Evolutionary conservation across 92 coral and sea anemone genomes (phyloP), one percentile per base, ranked within the genome.

Genomic region (Palythoa caribaeorum): DNA sequence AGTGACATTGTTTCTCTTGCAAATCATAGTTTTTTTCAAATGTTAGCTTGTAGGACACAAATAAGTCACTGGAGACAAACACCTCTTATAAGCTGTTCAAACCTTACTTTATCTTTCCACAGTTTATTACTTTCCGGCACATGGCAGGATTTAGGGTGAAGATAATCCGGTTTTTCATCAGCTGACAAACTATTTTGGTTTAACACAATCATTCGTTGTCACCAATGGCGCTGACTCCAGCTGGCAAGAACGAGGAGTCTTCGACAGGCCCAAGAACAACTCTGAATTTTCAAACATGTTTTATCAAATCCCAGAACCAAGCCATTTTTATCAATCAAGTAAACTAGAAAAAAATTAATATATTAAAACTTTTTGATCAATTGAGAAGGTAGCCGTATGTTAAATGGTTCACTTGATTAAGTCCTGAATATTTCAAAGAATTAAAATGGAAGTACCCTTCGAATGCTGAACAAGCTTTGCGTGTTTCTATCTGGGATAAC

Each of bases 131-230:
- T 77, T 77, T 77, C 48, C 35, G 70, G 28, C 70, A n/a, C 35
- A 63, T 63, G 68, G 21, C 83, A 68, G 47, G 83, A 77, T 77
- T 36, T 9, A 36, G 35, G 83, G 53, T 54, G 12, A 53, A 77
- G 83, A 77, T 54, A 77, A 53, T 77, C 47, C 35, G 28, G 70
- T 20, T 17, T 63, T 63, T 63, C 35, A n/a, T 63, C 70, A 63
- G 28, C 37, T 17, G 28, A 63, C 6, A 21, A 63, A 21, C 20
- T 63, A 63, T 63, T 63, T 63, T 63, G 70, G 21, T 63, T n/a
- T 63, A 63, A 63, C 14, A 59, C 65, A 63, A 63, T 63, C 9
- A 63, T 20, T 59, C n/a, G 14, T 59, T 59, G 66, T 59, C 66
- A 59, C 66, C 28, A n/a, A 16, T 5, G 70, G 70, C 17, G 12